phyloP scores from a whole-genome alignment of 2,797 vertebrate genomes.

The Thamnophis elegans region DNA sequence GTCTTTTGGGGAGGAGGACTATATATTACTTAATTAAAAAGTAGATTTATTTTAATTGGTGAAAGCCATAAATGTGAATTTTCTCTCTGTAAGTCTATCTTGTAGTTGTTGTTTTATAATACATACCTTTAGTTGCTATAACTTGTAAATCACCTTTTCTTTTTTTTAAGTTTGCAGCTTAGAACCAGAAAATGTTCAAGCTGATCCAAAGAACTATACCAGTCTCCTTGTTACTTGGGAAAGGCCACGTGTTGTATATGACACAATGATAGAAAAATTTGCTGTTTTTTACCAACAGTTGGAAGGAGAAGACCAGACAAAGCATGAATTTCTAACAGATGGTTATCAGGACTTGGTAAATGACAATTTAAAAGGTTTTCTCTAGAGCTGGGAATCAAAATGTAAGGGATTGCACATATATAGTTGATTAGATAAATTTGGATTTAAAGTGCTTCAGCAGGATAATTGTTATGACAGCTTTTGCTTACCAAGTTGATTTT shows the following conservation, averaged over 20 bases:
- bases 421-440: background rate
- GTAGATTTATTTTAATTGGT: background rate
- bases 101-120: background rate
- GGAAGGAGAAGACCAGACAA: conserved; percentile 72
- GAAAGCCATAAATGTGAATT: no score
- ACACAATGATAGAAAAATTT: conserved; percentile 89
- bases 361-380: conserved; percentile 61
- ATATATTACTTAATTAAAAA: background rate
- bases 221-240: conserved; percentile 95
- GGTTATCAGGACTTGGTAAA: conserved; percentile 98
- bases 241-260: conserved; percentile 90
- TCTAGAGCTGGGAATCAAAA: background rate
- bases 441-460: background rate
- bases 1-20: background rate
- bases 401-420: background rate
- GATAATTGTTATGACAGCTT: background rate
- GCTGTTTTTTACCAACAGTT: conserved; percentile 82
- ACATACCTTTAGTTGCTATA: background rate
- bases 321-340: conserved; percentile 88
- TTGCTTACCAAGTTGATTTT: background rate
- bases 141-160: background rate
- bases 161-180: conserved; percentile 88
- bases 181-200: conserved; percentile 91
- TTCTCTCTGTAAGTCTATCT: background rate
- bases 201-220: conserved; percentile 85